Percentiles rank a stretch among this genome's conserved stretches.
These are phyloP conservation scores for Gadus macrocephalus DNA, from an alignment of 2,113 vertebrate species.

Conservation along the genomic window DNA sequence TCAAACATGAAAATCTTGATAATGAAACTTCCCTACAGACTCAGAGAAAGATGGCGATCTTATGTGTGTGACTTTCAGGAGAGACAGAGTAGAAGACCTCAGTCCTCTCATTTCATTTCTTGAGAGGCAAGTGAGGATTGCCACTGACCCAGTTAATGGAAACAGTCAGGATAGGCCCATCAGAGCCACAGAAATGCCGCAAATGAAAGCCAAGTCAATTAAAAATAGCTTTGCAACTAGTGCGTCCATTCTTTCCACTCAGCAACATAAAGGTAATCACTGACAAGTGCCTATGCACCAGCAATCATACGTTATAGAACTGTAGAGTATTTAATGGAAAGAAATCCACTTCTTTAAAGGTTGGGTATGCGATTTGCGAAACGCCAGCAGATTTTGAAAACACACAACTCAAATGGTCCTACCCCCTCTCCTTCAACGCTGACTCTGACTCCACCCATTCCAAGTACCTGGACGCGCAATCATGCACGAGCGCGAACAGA, in stretches of 20 bases:
- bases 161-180: constrained; percentile 12
- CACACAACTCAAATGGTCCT: no score
- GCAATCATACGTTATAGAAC: background rate
- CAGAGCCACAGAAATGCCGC: background rate
- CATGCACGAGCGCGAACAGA: no score
- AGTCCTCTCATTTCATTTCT: constrained; percentile 18
- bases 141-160: constrained; percentile 9
- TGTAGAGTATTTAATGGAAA: background rate
- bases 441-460: no score
- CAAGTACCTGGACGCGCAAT: no score
- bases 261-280: background rate
- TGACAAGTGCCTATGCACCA: background rate
- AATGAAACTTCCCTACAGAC: no score
- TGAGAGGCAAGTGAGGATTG: constrained; percentile 4
- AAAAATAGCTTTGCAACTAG: background rate
- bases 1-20: no score
- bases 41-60: no score
- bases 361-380: no score
- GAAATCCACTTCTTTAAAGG: background rate
- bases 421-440: no score
- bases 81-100: constrained; percentile 11
- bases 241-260: background rate
- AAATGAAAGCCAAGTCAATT: background rate
- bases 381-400: no score
- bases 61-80: background rate